Conservation (phyloP, 1,140 invertebrate genomes). For the Hormaphis cornu region DNA sequence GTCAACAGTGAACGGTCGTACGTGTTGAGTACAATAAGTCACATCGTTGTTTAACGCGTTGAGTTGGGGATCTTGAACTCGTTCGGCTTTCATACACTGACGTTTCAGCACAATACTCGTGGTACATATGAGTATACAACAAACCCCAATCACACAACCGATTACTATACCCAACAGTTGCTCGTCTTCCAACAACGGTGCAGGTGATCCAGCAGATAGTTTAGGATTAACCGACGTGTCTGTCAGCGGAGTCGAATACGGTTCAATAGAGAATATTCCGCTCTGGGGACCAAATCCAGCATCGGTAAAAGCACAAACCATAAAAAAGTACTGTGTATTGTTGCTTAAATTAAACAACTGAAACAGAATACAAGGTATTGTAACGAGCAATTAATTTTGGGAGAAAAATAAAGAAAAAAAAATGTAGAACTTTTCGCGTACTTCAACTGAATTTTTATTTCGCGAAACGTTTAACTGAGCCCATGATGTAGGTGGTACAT, state of each 20-base stretch:
- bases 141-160: constrained; percentile 40
- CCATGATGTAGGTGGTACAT: constrained; percentile 42
- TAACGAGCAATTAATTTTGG: background rate
- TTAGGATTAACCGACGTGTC: background rate
- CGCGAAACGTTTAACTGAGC: constrained; percentile 43
- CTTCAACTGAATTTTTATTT: constrained; percentile 41
- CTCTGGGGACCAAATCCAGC: constrained; percentile 47
- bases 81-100: constrained; percentile 39
- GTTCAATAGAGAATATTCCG: constrained; percentile 1
- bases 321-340: constrained; percentile 47
- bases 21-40: constrained; percentile 34
- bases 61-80: background rate
- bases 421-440: constrained; percentile 32
- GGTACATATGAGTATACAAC: constrained; percentile 42
- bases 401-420: background rate
- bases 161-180: constrained; percentile 41
- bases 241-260: background rate
- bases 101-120: constrained; percentile 41
- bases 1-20: constrained; percentile 33
- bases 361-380: background rate
- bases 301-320: constrained; percentile 47
- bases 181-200: constrained; percentile 22
- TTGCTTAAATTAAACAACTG: constrained; percentile 43
- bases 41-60: constrained; percentile 27
- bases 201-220: constrained; percentile 9